Conservation (phyloP, 2,888 invertebrate species). For the Theristus sp. region DNA sequence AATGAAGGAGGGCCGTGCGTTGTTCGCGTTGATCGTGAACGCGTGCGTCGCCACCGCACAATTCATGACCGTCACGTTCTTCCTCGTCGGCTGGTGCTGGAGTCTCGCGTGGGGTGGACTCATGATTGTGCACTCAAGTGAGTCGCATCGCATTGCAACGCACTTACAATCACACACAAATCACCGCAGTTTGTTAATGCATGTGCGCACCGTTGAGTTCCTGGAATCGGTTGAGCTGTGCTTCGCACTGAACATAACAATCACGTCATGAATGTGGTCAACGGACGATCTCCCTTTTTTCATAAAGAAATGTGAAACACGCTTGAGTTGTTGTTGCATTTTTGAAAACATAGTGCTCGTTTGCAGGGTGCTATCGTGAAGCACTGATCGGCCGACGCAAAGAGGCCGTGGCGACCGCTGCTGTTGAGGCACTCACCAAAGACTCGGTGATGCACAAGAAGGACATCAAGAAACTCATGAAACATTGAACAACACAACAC, state of each 20-base stretch:
- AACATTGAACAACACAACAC: too few species aligned
- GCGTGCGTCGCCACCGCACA: slow-evolving; percentile 67
- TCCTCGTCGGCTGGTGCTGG: slow-evolving; percentile 76
- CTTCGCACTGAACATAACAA: too few species aligned
- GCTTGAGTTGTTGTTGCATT: too few species aligned
- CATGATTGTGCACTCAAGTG: slow-evolving; percentile 70
- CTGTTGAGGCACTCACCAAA: slow-evolving; percentile 26
- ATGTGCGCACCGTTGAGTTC: too few species aligned
- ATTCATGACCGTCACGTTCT: slow-evolving; percentile 76
- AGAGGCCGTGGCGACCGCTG: slow-evolving; percentile 26
- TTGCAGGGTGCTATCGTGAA: slow-evolving; percentile 27
- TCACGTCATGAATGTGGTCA: too few species aligned
- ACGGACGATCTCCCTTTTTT: too few species aligned
- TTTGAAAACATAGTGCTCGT: too few species aligned
- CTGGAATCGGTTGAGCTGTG: too few species aligned
- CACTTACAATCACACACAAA: too few species aligned
- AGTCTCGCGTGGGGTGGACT: slow-evolving; percentile 92
- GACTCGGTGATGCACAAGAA: slow-evolving; percentile 25
- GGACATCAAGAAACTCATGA: neutral
- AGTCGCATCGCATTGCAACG: too few species aligned
- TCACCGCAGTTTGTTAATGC: too few species aligned
- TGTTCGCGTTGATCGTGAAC: slow-evolving; percentile 66
- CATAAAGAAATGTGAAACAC: too few species aligned
- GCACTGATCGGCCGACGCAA: slow-evolving; percentile 26
- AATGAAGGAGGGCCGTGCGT: slow-evolving; percentile 50